phyloP scores from a whole-genome alignment of 1,140 invertebrate genomes.

The Drosophila kikkawai region DNA sequence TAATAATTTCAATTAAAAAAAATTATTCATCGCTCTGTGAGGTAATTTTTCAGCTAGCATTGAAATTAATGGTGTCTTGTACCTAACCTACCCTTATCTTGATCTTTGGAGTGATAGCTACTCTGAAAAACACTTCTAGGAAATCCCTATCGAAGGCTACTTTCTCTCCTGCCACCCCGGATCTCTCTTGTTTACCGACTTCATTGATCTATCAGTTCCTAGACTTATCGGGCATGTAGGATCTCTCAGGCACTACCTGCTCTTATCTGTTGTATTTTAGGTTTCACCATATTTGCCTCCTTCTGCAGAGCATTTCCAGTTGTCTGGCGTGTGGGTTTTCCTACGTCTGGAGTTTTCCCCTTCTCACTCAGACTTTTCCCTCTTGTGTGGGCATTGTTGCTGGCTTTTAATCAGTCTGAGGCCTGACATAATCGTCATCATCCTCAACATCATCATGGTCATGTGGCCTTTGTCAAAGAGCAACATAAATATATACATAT shows the following conservation, averaged over 20 bases:
- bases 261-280: slow-evolving; percentile 35
- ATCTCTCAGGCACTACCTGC: slow-evolving; percentile 51
- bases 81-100: slow-evolving; percentile 8
- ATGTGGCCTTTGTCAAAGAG: slow-evolving; percentile 47
- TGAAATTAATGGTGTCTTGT: not conserved
- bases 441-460: slow-evolving; percentile 42
- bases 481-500: slow-evolving; percentile 58
- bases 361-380: slow-evolving; percentile 6
- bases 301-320: slow-evolving; percentile 10
- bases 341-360: slow-evolving; percentile 43
- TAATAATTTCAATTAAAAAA: not conserved
- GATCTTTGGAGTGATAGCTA: slow-evolving; percentile 28
- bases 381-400: slow-evolving; percentile 49
- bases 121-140: slow-evolving; percentile 25
- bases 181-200: slow-evolving; percentile 16
- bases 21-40: not conserved
- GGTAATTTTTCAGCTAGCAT: not conserved
- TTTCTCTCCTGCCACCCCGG: not conserved
- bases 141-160: slow-evolving; percentile 34
- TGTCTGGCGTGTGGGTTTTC: slow-evolving; percentile 31
- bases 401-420: slow-evolving; percentile 72
- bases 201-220: slow-evolving; percentile 42
- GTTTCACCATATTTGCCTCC: slow-evolving; percentile 8
- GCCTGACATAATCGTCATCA: slow-evolving; percentile 62
- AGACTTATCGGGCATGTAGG: slow-evolving; percentile 26